phyloP scores from a whole-genome alignment of 2,888 invertebrate species.

The Protophormia terraenovae region DNA sequence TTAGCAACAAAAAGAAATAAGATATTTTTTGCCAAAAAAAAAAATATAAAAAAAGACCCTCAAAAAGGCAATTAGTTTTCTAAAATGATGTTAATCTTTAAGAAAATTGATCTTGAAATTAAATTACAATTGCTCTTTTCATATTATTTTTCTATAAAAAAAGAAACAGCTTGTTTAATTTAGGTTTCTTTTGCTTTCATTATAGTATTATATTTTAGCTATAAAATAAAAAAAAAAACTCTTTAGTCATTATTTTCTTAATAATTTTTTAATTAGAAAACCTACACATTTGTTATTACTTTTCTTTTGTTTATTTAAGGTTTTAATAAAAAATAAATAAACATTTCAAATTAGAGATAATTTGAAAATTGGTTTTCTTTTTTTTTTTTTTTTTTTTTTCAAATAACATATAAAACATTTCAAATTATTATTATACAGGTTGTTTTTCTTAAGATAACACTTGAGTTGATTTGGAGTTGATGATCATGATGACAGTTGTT shows the following conservation, averaged over 20 bases:
- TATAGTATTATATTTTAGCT: no score
- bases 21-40: conserved; percentile 42
- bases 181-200: no score
- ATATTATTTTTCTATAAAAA: neutral
- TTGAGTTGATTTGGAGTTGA: conserved; percentile 31
- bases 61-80: conserved; percentile 49
- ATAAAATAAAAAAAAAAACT: neutral
- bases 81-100: conserved; percentile 29
- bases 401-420: conserved; percentile 40
- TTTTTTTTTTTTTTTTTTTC: conserved; percentile 1
- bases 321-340: conserved; percentile 50
- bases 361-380: conserved; percentile 66
- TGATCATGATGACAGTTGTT: conserved; percentile 37
- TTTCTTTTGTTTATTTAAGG: neutral
- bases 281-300: conserved; percentile 36
- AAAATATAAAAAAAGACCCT: neutral
- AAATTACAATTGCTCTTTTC: conserved; percentile 51
- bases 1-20: conserved; percentile 40
- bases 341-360: conserved; percentile 65
- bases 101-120: conserved; percentile 55
- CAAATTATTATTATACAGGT: conserved; percentile 56
- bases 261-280: conserved; percentile 65
- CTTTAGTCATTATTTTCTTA: conserved; percentile 62
- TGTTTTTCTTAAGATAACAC: conserved; percentile 16
- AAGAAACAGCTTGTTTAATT: conserved; percentile 26